phyloP scores from a whole-genome alignment of 2,113 vertebrate genomes.

The Megaceryle torquata region DNA sequence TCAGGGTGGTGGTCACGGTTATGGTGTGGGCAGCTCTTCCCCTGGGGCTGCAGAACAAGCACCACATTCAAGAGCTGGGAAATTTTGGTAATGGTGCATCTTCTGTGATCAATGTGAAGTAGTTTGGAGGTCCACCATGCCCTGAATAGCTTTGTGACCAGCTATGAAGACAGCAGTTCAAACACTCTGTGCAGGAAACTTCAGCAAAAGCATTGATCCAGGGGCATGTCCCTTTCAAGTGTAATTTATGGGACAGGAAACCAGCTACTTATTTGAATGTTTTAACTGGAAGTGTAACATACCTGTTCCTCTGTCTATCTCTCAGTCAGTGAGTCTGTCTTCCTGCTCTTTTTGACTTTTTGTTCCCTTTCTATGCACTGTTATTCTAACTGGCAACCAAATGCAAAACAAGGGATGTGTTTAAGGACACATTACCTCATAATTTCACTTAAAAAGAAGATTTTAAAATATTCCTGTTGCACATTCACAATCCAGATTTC shows the following conservation, averaged over 20 bases:
- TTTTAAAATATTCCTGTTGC: not conserved
- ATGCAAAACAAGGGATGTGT: not conserved
- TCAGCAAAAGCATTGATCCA: not conserved
- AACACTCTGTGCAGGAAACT: not conserved
- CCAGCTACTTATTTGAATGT: not conserved
- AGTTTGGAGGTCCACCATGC: not conserved
- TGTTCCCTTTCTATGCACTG: not conserved
- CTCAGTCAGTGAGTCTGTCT: not conserved
- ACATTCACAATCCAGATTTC: not conserved
- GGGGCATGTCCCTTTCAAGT: not conserved
- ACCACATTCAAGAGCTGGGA: not conserved
- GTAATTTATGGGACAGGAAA: not conserved
- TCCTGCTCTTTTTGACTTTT: not conserved
- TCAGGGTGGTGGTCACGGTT: not conserved
- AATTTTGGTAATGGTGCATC: not conserved
- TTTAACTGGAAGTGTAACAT: not conserved
- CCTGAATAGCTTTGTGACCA: not conserved
- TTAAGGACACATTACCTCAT: not conserved
- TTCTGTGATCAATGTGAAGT: not conserved
- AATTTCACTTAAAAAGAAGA: not conserved
- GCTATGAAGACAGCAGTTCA: not conserved
- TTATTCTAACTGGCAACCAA: conserved; percentile 8
- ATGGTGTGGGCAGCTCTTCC: not conserved
- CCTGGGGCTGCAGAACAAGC: not conserved
- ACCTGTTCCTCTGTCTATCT: not conserved